Percentiles rank a stretch among this genome's conserved stretches.
These are phyloP conservation scores for Branchipolynoe longqiensis DNA, from an alignment of 2,888 invertebrate genomes.

Conservation along the genomic window DNA sequence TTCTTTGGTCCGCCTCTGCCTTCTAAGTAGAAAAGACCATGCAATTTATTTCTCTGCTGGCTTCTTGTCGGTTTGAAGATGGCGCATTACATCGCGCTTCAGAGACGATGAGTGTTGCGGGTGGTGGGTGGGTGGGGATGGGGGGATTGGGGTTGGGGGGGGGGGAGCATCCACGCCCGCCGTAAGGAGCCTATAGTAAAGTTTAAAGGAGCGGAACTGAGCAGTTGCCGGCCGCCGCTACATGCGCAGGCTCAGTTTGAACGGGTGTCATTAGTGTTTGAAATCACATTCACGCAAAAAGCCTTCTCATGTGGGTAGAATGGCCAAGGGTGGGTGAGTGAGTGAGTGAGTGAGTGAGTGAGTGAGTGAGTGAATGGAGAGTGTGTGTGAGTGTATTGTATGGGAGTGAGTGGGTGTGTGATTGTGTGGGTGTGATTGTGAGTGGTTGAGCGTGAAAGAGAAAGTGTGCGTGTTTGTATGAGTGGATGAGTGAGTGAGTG, in stretches of 20 bases:
- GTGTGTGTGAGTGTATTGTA: no score
- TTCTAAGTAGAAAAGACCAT: constrained; percentile 53
- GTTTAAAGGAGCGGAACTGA: neutral
- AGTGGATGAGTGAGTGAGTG: no score
- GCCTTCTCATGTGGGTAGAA: constrained; percentile 19
- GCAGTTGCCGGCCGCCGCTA: neutral
- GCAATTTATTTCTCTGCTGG: constrained; percentile 37
- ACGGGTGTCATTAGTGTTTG: constrained; percentile 51
- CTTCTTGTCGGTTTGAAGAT: constrained; percentile 52
- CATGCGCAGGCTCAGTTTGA: constrained; percentile 35
- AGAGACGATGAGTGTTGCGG: constrained; percentile 31
- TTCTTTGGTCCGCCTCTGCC: neutral
- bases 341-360: constrained; percentile 37
- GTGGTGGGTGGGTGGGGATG: no score
- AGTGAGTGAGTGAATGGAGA: no score
- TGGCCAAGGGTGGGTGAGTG: neutral
- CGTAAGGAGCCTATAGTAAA: neutral
- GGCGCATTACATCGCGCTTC: constrained; percentile 49
- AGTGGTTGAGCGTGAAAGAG: no score
- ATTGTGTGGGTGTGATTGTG: no score
- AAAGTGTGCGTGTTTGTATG: no score
- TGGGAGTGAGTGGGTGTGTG: no score
- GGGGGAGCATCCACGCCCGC: no score
- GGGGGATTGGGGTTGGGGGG: no score
- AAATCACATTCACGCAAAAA: constrained; percentile 44